phyloP scores from a whole-genome alignment of 2,888 invertebrate species.

The Alsophila aescularia region DNA sequence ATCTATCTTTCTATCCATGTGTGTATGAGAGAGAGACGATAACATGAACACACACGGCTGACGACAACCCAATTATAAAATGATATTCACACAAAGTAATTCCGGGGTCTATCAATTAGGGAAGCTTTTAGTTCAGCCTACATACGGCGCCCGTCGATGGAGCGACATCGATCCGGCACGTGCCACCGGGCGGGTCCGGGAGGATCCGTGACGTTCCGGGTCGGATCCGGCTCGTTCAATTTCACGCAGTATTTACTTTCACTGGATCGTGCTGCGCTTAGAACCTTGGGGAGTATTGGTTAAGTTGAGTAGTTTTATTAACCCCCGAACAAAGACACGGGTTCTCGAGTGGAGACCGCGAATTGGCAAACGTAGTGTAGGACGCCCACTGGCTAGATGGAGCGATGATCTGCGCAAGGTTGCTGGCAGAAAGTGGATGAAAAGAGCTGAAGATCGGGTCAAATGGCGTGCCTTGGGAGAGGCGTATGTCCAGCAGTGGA shows the following conservation, averaged over 20 bases:
- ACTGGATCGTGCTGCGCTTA: slow-evolving; percentile 36
- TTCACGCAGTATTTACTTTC: slow-evolving; percentile 45
- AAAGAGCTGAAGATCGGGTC: no score
- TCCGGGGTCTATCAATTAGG: slow-evolving; percentile 20
- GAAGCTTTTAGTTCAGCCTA: slow-evolving; percentile 8
- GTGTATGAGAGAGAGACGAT: no score
- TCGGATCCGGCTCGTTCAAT: slow-evolving; percentile 34
- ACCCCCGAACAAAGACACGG: no score
- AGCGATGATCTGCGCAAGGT: no score
- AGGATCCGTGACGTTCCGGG: slow-evolving; percentile 14
- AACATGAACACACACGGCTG: neutral
- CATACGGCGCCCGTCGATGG: slow-evolving; percentile 16
- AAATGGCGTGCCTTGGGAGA: no score
- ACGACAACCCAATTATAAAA: neutral
- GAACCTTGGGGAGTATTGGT: neutral
- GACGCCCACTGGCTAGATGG: no score
- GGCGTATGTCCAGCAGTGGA: no score
- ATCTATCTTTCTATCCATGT: no score
- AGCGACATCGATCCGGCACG: slow-evolving; percentile 31
- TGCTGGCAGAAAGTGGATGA: no score
- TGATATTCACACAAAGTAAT: neutral
- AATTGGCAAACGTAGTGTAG: no score
- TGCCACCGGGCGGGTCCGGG: slow-evolving; percentile 4
- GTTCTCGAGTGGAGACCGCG: no score
- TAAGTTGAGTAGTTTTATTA: no score